Evolutionary conservation across 2,888 invertebrate genomes (phyloP), one percentile per base, ranked within the genome.

Genomic region (Drosophila peninsularis): DNA sequence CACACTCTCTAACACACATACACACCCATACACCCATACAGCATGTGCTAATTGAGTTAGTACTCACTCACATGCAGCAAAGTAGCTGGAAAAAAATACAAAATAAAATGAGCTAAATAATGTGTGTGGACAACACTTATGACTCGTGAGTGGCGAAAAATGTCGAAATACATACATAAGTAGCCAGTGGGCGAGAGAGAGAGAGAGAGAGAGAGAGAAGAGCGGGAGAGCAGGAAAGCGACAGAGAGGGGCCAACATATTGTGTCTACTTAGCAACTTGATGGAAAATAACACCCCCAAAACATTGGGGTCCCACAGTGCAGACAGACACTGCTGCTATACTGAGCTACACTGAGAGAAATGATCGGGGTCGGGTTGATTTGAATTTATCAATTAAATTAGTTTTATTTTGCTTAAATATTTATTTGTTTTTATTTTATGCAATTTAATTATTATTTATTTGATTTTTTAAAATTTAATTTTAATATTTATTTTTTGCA

Each of bases 31-130:
- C 74, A 72, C 79, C 70, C 76, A 61, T 61, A 71, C 11, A 81
- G 68, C 73, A 80, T 75, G 85, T 83, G 82, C 82, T 83, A 83
- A 83, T 83, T 83, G 83, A 83, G 82, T 83, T 86, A 83, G 83
- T 83, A 77, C 71, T 56, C 58, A 5, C 45, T 55, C 32, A 45
- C 47, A 50, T 80, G 82, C 74, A 78, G 58, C 69, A 41, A 58
- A 64, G 57, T 55, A 62, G 54, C 61, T 68, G 72, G 24, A 45
- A 41, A n/a, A 24, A 67, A 30, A n/a, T 56, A 60, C 39, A 17
- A 13, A 44, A 54, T 17, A 36, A 52, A 32, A 47, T 50, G 50
- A 50, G 50, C 50, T 36, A 50, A 50, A 50, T 50, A 50, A 34
- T 50, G 36, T 54, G 42, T 56, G 42, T 56, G 44, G 44, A 44